Conservation (phyloP, 2,797 vertebrate species). For the Serranus cabrilla region DNA sequence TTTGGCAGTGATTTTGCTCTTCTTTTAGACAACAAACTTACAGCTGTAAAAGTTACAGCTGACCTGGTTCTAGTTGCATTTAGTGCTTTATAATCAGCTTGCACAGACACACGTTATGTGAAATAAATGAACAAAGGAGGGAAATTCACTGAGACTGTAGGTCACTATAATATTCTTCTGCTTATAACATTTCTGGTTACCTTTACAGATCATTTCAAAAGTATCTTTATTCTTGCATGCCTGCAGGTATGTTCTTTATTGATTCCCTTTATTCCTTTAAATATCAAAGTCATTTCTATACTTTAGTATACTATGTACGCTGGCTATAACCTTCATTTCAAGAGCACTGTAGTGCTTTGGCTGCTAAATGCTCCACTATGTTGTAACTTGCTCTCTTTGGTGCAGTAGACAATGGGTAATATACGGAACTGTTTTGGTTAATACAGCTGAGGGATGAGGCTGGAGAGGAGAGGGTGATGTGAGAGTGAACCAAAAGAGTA, state of each 20-base stretch:
- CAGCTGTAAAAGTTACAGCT: constrained; percentile 22
- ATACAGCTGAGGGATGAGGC: too few species aligned
- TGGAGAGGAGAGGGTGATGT: too few species aligned
- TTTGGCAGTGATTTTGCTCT: constrained; percentile 14
- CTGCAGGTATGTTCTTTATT: background rate
- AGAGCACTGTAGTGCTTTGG: too few species aligned
- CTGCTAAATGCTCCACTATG: background rate
- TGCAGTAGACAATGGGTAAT: too few species aligned
- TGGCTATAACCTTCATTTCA: background rate
- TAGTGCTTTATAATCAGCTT: background rate
- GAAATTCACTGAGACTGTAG: background rate
- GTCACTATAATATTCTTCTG: background rate
- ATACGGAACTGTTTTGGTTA: too few species aligned
- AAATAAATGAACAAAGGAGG: background rate
- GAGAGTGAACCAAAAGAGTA: too few species aligned
- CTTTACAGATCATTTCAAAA: background rate
- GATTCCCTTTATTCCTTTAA: background rate
- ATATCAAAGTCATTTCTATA: background rate
- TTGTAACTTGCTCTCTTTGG: too few species aligned
- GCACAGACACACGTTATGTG: background rate
- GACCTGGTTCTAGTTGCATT: background rate
- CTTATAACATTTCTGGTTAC: background rate
- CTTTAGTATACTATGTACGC: background rate
- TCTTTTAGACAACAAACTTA: constrained; percentile 13
- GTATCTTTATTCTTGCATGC: background rate